Base-by-base conservation (phyloP, 1,140 invertebrate genomes). In the Bombus balteatus region DNA sequence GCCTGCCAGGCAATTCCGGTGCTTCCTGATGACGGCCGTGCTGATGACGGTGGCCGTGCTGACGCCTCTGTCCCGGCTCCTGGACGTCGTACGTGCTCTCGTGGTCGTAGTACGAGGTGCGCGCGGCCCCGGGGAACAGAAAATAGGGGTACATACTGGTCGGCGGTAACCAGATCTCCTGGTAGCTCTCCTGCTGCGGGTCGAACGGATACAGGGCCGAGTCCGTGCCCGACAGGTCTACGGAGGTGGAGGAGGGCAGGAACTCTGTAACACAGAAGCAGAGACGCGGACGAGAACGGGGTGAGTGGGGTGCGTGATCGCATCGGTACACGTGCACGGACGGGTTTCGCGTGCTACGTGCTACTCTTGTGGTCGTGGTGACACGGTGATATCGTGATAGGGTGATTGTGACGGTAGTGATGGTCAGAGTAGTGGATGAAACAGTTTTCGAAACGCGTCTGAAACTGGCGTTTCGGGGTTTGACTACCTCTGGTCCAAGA, bases 261-360 rank as follows among this genome's bases (percentile, higher is more conserved):
- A 94, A 92, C 94, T 96, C 96, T 96, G 96, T 96, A 96, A 96
- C 95, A 96, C 95, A 96, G 92, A 95, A 95, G 92, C 92, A 95
- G 91, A 94, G 92, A 91, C 92, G 92, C 91, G 92, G 89, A 92
- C 93, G 94, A 92, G 86, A 91, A 91, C 87, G 92, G 89, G 91
- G 92, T 95, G 82, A 94, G 92, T 94, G 90, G 88, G 90, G 91
- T 91, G 91, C 85, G 89, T 87, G 89, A 90, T 90, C 81, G 88
- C 82, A 81, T 81, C 66, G 85, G 82, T 89, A 87, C 73, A 87
- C 89, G 89, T 89, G 89, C 85, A 90, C 89, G 88, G 89, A 83
- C 68, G 71, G 78, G 83, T 73, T 81, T 73, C 83, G 88, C 65
- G 85, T 83, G 53, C 57, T 82, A 77, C 83, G 83, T 90, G 85